Conservation (phyloP, 2,797 vertebrate genomes). For the Gobionotothen gibberifrons region DNA sequence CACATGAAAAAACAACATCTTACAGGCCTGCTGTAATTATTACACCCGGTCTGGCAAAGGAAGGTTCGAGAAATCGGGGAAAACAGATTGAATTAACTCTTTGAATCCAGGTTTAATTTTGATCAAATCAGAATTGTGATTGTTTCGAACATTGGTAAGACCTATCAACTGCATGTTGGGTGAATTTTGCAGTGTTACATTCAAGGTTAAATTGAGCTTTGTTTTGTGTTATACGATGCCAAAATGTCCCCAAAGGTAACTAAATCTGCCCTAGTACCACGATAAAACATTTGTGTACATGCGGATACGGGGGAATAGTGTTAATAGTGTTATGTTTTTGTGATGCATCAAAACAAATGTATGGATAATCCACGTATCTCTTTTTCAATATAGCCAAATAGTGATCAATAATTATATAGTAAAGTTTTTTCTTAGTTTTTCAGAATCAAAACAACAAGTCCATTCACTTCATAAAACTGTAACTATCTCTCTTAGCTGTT, state of each 20-base stretch:
- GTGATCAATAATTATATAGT: background rate
- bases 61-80: background rate
- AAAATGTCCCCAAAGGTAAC: background rate
- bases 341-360: background rate
- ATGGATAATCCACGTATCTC: background rate
- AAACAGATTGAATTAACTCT: too few species aligned
- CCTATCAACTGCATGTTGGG: too few species aligned
- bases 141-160: too few species aligned
- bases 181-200: too few species aligned
- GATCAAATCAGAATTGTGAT: too few species aligned
- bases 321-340: background rate
- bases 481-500: background rate
- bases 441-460: background rate
- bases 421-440: background rate
- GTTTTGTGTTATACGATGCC: background rate
- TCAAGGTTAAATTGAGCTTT: too few species aligned
- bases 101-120: too few species aligned
- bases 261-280: background rate
- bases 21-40: slow-evolving; percentile 6
- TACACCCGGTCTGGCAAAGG: slow-evolving; percentile 8
- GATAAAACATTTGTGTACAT: background rate
- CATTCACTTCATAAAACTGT: background rate
- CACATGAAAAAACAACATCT: slow-evolving; percentile 20
- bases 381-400: background rate
- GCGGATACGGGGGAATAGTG: background rate